Percentiles rank a stretch among this genome's conserved stretches.
Conservation (phyloP, 2,888 invertebrate genomes). For the Mythimna impura region DNA sequence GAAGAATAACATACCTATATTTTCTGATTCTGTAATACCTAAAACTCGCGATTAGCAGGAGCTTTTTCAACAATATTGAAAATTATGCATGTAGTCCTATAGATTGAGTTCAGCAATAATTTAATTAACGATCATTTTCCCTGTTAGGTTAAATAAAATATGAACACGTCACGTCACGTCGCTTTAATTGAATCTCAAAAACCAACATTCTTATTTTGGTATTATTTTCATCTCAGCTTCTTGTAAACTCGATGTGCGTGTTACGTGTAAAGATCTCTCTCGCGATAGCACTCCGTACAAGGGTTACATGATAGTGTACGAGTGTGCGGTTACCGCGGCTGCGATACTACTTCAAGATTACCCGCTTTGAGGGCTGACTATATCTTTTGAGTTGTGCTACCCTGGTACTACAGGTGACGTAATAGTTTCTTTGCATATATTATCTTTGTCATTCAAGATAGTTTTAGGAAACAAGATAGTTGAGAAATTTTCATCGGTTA, state of each 20-base stretch:
- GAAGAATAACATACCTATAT: too few relatives aligned
- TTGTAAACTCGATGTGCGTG: conserved; percentile 47
- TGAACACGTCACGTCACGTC: conserved; percentile 23
- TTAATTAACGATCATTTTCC: too few relatives aligned
- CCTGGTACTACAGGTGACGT: conserved; percentile 52
- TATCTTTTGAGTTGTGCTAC: conserved; percentile 45
- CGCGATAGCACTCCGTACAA: conserved; percentile 52
- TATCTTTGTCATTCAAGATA: conserved; percentile 37
- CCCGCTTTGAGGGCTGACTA: conserved; percentile 39
- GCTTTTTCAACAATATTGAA: too few relatives aligned
- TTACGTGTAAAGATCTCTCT: conserved; percentile 54
- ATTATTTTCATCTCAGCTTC: conserved; percentile 31
- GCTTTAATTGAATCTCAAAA: conserved; percentile 23
- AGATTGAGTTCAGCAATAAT: background rate
- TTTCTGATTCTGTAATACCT: too few relatives aligned
- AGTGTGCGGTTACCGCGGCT: conserved; percentile 30
- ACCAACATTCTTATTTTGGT: conserved; percentile 32
- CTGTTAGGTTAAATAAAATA: conserved; percentile 11
- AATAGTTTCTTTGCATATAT: conserved; percentile 61
- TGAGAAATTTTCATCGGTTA: too few relatives aligned
- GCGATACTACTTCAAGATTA: conserved; percentile 56
- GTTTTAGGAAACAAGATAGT: conserved; percentile 15
- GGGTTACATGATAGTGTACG: conserved; percentile 54
- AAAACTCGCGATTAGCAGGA: too few relatives aligned
- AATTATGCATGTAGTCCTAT: background rate